phyloP scores from a whole-genome alignment of 2,888 invertebrate species.

The Epistrophe grossulariae region DNA sequence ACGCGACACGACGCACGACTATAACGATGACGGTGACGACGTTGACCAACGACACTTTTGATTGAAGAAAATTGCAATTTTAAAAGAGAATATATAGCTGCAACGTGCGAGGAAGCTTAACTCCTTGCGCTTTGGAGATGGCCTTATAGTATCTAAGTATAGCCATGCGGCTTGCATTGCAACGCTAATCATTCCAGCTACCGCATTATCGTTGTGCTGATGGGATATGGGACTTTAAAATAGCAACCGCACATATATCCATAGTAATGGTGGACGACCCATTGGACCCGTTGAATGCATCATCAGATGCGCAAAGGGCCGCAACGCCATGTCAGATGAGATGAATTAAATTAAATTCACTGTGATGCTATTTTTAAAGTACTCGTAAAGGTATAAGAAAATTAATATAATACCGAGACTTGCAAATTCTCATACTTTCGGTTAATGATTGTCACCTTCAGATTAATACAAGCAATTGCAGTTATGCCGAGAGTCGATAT shows the following conservation, averaged over 20 bases:
- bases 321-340: conserved; percentile 10
- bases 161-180: not conserved
- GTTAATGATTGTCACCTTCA: conserved; percentile 75
- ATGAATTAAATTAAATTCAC: conserved; percentile 35
- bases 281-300: conserved; percentile 38
- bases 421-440: conserved; percentile 75
- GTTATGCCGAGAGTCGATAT: not conserved
- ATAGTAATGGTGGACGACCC: conserved; percentile 55
- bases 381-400: not conserved
- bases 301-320: conserved; percentile 55
- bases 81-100: conserved; percentile 60
- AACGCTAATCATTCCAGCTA: conserved; percentile 48
- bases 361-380: conserved; percentile 15
- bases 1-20: not conserved
- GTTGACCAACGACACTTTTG: conserved; percentile 67
- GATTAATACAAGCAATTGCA: conserved; percentile 64
- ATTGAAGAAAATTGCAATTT: conserved; percentile 74
- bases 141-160: too few relatives aligned
- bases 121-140: not conserved
- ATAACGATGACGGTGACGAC: not conserved
- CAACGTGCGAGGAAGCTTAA: conserved; percentile 35
- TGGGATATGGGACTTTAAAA: conserved; percentile 45
- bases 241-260: conserved; percentile 30
- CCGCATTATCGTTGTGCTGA: not conserved
- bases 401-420: conserved; percentile 51